These are phyloP conservation scores for Lasius fuliginosus DNA, from an alignment of 2,888 invertebrate genomes.

Conservation along the genomic window DNA sequence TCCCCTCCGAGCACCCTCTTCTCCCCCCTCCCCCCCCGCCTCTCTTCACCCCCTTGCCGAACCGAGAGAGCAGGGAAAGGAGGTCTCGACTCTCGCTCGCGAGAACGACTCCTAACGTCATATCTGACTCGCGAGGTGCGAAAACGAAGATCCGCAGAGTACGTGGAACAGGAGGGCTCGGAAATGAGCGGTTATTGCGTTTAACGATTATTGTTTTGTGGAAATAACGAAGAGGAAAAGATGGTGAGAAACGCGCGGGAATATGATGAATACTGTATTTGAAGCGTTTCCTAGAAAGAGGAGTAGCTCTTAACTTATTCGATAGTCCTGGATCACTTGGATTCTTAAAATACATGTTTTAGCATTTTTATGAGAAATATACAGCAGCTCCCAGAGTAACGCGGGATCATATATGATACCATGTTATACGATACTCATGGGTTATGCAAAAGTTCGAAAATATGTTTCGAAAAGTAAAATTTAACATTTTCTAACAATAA, in stretches of 20 bases:
- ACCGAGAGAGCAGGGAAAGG: slow-evolving; percentile 38
- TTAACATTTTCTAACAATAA: background rate
- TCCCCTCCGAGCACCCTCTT: slow-evolving; percentile 58
- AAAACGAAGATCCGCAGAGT: slow-evolving; percentile 39
- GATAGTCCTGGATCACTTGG: background rate
- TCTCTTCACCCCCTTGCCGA: background rate
- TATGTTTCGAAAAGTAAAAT: background rate
- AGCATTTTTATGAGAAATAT: background rate
- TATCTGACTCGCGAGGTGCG: slow-evolving; percentile 49
- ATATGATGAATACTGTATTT: background rate
- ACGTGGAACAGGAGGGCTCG: background rate
- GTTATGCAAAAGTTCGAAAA: background rate
- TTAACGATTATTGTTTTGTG: slow-evolving; percentile 10
- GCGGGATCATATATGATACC: background rate
- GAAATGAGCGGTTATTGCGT: background rate
- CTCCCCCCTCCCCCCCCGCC: too few species aligned
- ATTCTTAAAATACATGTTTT: background rate
- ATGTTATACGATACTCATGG: background rate
- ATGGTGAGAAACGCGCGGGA: background rate
- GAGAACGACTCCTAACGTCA: slow-evolving; percentile 42
- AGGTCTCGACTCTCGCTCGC: slow-evolving; percentile 47
- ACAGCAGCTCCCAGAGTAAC: background rate
- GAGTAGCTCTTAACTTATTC: background rate
- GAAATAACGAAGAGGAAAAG: background rate
- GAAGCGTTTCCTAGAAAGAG: background rate